Evolutionary conservation across 2,888 invertebrate genomes (phyloP).

Genomic region (Coelopa pilipes): DNA sequence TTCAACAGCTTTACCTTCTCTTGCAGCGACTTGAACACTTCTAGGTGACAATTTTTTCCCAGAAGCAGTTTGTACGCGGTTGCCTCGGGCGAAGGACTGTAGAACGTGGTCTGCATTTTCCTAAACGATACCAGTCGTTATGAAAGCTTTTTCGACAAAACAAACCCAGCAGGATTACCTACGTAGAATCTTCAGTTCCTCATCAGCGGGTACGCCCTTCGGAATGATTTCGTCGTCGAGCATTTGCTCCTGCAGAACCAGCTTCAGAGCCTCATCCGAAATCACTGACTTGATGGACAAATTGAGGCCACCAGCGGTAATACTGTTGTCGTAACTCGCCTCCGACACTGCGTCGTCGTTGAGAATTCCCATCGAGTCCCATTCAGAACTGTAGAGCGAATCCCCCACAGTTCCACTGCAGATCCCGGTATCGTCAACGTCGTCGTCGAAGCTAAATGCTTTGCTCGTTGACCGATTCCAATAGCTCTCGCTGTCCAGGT

Average conservation of each 20-base stretch:
- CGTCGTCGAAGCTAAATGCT: slow-evolving; percentile 83
- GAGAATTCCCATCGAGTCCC: slow-evolving; percentile 49
- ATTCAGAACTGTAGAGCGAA: slow-evolving; percentile 44
- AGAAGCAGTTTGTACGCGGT: slow-evolving; percentile 66
- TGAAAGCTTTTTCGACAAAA: not conserved
- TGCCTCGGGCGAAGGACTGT: slow-evolving; percentile 58
- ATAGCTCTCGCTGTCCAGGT: slow-evolving; percentile 76
- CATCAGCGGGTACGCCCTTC: slow-evolving; percentile 63
- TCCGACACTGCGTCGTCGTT: slow-evolving; percentile 64
- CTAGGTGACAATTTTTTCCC: slow-evolving; percentile 68
- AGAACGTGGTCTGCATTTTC: slow-evolving; percentile 59
- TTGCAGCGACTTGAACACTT: slow-evolving; percentile 71
- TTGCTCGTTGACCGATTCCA: slow-evolving; percentile 81
- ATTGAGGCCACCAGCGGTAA: slow-evolving; percentile 52
- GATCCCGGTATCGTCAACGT: slow-evolving; percentile 71
- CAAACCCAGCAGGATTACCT: slow-evolving; percentile 29
- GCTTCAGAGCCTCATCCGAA: slow-evolving; percentile 58
- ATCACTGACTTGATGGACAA: slow-evolving; percentile 63
- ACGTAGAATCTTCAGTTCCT: slow-evolving; percentile 63
- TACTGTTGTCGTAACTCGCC: slow-evolving; percentile 62
- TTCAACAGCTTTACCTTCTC: slow-evolving; percentile 79
- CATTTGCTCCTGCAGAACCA: slow-evolving; percentile 59
- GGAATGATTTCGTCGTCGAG: slow-evolving; percentile 58
- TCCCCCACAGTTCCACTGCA: slow-evolving; percentile 40
- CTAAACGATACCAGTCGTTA: not conserved